Conservation (phyloP, 2,113 vertebrate genomes). For the Sardina pilchardus region DNA sequence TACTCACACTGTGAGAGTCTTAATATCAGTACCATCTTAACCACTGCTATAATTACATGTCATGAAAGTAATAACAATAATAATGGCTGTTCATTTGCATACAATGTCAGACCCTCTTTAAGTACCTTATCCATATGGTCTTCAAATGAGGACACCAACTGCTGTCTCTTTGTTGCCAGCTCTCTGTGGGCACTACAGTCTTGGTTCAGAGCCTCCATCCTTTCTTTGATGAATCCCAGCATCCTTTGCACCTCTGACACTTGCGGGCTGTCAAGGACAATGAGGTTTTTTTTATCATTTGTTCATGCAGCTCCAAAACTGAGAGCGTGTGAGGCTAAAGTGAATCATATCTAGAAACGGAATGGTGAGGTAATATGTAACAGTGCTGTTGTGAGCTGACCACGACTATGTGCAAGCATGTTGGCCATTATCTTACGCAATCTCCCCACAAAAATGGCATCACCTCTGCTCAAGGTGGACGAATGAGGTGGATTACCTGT, state of each 20-base stretch:
- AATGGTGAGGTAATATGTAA: neutral
- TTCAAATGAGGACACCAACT: constrained; percentile 69
- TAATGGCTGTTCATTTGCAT: neutral
- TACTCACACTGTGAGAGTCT: neutral
- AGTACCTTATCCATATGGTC: constrained; percentile 77
- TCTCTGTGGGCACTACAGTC: constrained; percentile 66
- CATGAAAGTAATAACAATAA: neutral
- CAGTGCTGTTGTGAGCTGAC: neutral
- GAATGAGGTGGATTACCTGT: constrained; percentile 67
- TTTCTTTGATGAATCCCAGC: constrained; percentile 71
- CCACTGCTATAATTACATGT: neutral
- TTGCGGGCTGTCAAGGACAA: constrained; percentile 58
- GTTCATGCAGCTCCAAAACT: neutral
- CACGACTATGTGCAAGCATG: neutral
- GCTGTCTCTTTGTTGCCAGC: constrained; percentile 67
- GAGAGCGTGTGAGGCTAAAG: neutral
- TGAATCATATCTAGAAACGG: neutral
- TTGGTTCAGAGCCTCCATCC: constrained; percentile 62
- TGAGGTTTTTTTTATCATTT: neutral
- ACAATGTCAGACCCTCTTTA: neutral
- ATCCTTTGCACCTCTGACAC: constrained; percentile 70
- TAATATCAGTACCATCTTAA: neutral
- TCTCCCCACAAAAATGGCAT: neutral
- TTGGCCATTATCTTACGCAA: neutral
- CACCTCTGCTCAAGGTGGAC: neutral